These are phyloP conservation scores for Myiopsitta monachus DNA, from an alignment of 2,113 vertebrate genomes.

Conservation along the genomic window DNA sequence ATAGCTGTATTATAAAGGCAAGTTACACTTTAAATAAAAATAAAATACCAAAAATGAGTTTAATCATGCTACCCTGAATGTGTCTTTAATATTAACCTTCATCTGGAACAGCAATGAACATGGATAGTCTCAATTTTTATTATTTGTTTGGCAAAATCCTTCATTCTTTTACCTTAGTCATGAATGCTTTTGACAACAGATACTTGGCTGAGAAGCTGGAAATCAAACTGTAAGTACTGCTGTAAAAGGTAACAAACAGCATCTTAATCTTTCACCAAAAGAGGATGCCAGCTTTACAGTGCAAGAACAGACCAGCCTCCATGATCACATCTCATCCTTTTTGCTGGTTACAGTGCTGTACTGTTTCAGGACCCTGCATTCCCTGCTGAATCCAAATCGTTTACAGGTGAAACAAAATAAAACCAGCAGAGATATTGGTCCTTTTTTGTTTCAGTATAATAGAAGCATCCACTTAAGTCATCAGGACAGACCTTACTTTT, in stretches of 20 bases:
- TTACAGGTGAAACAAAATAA: neutral
- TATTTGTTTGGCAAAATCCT: constrained; percentile 14
- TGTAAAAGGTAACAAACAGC: constrained; percentile 39
- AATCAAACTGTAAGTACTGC: constrained; percentile 37
- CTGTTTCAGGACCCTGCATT: neutral
- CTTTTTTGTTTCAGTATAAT: constrained; percentile 71
- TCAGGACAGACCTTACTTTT: constrained; percentile 66
- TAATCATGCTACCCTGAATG: neutral
- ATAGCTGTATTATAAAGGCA: neutral
- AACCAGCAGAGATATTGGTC: constrained; percentile 34
- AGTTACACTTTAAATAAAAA: neutral
- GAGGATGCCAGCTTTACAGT: neutral
- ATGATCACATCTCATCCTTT: constrained; percentile 71
- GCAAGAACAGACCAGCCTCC: constrained; percentile 62
- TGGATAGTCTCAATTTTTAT: neutral
- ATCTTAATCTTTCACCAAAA: constrained; percentile 56
- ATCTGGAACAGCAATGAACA: neutral
- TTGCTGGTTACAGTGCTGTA: constrained; percentile 47
- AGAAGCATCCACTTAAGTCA: constrained; percentile 60
- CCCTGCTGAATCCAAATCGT: constrained; percentile 39
- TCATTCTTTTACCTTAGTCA: constrained; percentile 67
- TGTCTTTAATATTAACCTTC: neutral
- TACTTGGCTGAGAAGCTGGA: constrained; percentile 35
- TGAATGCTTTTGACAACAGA: constrained; percentile 57
- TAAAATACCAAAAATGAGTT: neutral